phyloP scores from a whole-genome alignment of 2,888 invertebrate species.

The Aethes cnicana region DNA sequence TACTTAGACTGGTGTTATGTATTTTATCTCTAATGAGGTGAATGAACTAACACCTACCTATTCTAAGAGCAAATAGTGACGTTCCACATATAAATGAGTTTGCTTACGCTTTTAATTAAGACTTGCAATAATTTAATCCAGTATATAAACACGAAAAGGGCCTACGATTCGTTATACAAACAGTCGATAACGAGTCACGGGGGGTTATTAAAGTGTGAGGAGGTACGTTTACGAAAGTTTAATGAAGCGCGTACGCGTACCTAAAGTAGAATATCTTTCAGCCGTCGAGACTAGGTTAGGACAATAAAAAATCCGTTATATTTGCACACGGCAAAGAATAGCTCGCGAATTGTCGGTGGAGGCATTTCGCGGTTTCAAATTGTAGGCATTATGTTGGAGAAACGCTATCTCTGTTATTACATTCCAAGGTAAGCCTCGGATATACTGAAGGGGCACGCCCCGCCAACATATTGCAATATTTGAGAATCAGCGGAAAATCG shows the following conservation, averaged over 20 bases:
- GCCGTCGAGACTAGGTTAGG: no score
- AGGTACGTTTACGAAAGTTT: neutral
- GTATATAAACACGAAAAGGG: no score
- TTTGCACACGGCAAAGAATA: constrained; percentile 53
- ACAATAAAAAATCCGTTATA: constrained; percentile 54
- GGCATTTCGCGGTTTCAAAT: constrained; percentile 67
- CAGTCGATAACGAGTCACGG: neutral
- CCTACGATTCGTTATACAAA: neutral
- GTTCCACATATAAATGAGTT: no score
- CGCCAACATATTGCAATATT: constrained; percentile 56
- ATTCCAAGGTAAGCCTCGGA: constrained; percentile 53
- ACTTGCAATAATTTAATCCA: no score
- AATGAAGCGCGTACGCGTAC: neutral
- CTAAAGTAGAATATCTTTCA: constrained; percentile 39
- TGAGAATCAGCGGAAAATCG: constrained; percentile 49
- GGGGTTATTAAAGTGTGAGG: neutral
- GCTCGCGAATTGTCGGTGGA: constrained; percentile 54
- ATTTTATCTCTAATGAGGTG: no score
- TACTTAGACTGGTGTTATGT: no score
- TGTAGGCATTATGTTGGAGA: constrained; percentile 62
- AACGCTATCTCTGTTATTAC: constrained; percentile 66
- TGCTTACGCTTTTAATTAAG: no score
- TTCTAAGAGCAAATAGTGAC: no score
- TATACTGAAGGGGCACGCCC: constrained; percentile 46
- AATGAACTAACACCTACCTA: no score